phyloP scores from a whole-genome alignment of 2,113 vertebrate species.

The Australoheros scitulus region DNA sequence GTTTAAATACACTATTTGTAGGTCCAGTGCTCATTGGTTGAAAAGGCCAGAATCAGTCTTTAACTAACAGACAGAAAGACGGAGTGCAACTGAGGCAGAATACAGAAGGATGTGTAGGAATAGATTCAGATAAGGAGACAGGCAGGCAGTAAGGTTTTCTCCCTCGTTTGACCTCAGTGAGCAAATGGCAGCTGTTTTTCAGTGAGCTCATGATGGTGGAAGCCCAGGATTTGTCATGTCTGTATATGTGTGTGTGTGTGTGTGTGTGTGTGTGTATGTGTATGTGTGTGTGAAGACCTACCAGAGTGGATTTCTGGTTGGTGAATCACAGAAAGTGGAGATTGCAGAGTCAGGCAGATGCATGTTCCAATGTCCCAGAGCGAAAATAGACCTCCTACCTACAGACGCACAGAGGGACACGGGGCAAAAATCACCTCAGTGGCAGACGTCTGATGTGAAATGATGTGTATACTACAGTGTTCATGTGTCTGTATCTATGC shows the following conservation, averaged over 20 bases:
- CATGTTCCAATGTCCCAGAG: conserved; percentile 54
- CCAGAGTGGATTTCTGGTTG: conserved; percentile 53
- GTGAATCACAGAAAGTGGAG: conserved; percentile 63
- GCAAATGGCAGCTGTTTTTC: conserved; percentile 69
- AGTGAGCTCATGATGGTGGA: conserved; percentile 71
- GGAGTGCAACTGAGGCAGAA: neutral
- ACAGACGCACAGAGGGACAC: neutral
- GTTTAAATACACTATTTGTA: neutral
- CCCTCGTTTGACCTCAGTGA: conserved; percentile 55
- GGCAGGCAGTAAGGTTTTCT: conserved; percentile 27
- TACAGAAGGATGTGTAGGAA: neutral
- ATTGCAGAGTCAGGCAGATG: conserved; percentile 71
- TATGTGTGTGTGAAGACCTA: conserved; percentile 35
- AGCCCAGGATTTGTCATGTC: conserved; percentile 68
- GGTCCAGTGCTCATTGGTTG: too few species aligned
- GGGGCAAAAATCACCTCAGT: neutral
- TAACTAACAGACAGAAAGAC: neutral
- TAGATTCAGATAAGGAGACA: conserved; percentile 26
- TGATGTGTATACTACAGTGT: neutral
- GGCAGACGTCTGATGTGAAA: neutral
- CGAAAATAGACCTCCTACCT: conserved; percentile 24
- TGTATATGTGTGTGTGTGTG: conserved; percentile 41
- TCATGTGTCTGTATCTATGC: neutral
- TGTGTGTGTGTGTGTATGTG: conserved; percentile 23
- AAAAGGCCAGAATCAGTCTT: neutral